A percentile compares a stretch with the other conserved stretches of the same genome.
Evolutionary conservation across 2,113 vertebrate species (phyloP).

Genomic region (Channa argus): DNA sequence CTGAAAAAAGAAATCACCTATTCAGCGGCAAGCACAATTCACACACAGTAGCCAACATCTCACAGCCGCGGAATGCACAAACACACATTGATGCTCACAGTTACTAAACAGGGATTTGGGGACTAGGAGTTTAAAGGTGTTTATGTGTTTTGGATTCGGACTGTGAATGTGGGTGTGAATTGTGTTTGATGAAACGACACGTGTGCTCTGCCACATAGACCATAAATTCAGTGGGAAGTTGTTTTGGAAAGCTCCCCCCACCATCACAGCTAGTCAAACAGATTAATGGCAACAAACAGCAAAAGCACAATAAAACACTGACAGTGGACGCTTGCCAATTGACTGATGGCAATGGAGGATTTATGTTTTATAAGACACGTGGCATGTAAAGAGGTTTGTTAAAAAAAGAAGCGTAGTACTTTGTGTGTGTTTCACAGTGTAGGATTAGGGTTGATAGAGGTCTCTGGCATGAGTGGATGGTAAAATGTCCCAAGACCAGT

Average conservation of each 20-base stretch:
- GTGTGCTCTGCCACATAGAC: constrained; percentile 79
- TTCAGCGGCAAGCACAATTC: constrained; percentile 57
- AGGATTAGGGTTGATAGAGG: constrained; percentile 58
- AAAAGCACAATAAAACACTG: constrained; percentile 68
- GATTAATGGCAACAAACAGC: constrained; percentile 76
- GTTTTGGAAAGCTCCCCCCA: constrained; percentile 71
- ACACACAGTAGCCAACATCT: constrained; percentile 49
- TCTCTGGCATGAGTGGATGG: constrained; percentile 67
- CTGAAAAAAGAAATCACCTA: constrained; percentile 44
- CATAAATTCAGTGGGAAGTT: constrained; percentile 70
- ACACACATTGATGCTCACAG: constrained; percentile 42
- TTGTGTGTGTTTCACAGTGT: constrained; percentile 42
- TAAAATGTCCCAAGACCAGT: constrained; percentile 69
- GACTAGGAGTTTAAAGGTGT: constrained; percentile 57
- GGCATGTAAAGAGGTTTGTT: constrained; percentile 17
- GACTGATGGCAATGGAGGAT: constrained; percentile 68
- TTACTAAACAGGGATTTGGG: constrained; percentile 62
- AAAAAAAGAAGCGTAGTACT: neutral
- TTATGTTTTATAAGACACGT: constrained; percentile 45
- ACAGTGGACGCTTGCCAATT: constrained; percentile 57
- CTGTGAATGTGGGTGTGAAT: constrained; percentile 68
- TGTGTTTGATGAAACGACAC: constrained; percentile 81
- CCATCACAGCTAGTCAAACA: constrained; percentile 75
- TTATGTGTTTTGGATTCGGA: constrained; percentile 58
- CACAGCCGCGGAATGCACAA: constrained; percentile 40